A percentile compares a stretch with the other conserved stretches of the same genome.
phyloP scores from a whole-genome alignment of 2,797 vertebrate species.

The Diglossa cyanea region DNA sequence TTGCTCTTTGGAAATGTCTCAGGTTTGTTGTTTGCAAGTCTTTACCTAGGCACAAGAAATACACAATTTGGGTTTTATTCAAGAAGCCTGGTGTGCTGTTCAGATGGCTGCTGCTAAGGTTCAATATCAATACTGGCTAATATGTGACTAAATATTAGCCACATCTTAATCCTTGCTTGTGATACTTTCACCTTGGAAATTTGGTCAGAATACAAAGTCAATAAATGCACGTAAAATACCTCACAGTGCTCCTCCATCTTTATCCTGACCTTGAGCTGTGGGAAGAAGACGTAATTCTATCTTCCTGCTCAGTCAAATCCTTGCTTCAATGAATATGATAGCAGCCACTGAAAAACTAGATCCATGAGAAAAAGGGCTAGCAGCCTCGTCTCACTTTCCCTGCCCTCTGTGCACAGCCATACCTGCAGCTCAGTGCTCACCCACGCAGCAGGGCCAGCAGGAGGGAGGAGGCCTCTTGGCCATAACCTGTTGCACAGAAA shows the following conservation, averaged over 20 bases:
- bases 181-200: neutral
- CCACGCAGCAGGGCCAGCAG: neutral
- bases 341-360: constrained; percentile 62
- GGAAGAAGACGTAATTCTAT: constrained; percentile 53
- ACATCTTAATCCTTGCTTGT: neutral
- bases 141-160: neutral
- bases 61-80: neutral
- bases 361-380: constrained; percentile 53
- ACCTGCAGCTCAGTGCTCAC: neutral
- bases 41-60: neutral
- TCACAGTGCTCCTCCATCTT: constrained; percentile 15
- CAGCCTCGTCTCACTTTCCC: constrained; percentile 7
- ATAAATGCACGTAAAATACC: neutral
- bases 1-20: neutral
- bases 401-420: neutral
- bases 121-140: neutral
- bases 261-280: constrained; percentile 55
- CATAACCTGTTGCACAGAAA: neutral
- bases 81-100: neutral
- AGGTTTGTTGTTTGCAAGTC: neutral
- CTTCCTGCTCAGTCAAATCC: constrained; percentile 57
- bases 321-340: constrained; percentile 65
- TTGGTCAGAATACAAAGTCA: neutral
- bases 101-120: neutral
- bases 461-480: neutral